phyloP scores from a whole-genome alignment of 2,888 invertebrate genomes.

The Morpho deidamia region DNA sequence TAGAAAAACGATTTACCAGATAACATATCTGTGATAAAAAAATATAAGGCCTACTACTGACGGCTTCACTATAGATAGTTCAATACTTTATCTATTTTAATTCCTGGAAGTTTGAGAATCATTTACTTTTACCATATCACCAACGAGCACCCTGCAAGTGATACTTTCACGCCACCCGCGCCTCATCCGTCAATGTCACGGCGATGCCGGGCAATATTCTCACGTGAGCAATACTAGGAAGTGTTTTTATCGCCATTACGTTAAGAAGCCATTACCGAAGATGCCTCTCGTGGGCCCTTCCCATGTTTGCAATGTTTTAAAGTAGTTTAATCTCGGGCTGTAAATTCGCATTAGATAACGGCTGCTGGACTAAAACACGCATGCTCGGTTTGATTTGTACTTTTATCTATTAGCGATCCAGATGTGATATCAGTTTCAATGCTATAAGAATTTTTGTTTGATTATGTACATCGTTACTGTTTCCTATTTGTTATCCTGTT shows the following conservation, averaged over 20 bases:
- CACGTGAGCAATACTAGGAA: slow-evolving; percentile 57
- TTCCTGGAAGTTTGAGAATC: slow-evolving; percentile 22
- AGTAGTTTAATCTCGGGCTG: slow-evolving; percentile 51
- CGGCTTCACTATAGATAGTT: no score
- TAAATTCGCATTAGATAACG: slow-evolving; percentile 67
- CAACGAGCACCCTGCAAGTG: slow-evolving; percentile 20
- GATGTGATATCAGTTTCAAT: slow-evolving; percentile 20
- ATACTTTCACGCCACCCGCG: slow-evolving; percentile 34
- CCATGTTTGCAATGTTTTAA: slow-evolving; percentile 42
- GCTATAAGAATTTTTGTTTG: slow-evolving; percentile 2
- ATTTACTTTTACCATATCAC: slow-evolving; percentile 17
- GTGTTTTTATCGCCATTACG: slow-evolving; percentile 58
- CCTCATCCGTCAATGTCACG: slow-evolving; percentile 59
- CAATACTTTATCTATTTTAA: no score
- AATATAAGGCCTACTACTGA: no score
- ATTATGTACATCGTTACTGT: not conserved
- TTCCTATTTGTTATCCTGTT: not conserved
- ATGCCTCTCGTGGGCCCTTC: slow-evolving; percentile 40
- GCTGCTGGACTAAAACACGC: slow-evolving; percentile 52
- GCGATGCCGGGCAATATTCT: slow-evolving; percentile 45
- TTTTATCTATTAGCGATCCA: slow-evolving; percentile 33
- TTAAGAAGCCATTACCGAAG: slow-evolving; percentile 57
- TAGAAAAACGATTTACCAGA: no score
- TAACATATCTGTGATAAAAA: no score
- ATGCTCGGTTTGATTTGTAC: slow-evolving; percentile 55